Evolutionary conservation across 2,888 invertebrate genomes (phyloP), one percentile per base, ranked within the genome.

Genomic region (Mythimna pallens): DNA sequence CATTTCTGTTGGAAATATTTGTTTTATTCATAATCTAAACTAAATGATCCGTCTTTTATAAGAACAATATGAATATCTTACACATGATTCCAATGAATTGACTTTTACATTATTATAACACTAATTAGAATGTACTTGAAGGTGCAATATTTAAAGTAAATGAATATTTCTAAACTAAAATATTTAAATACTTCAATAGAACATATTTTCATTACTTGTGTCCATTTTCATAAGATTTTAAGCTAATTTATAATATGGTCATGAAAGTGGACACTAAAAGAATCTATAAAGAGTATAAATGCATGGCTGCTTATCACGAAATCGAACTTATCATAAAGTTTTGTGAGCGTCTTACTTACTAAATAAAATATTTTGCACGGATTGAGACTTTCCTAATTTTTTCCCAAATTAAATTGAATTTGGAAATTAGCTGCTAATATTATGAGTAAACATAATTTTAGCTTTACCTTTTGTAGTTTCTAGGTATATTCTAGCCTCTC

Each of bases 201-300:
- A 55, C 4, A 52, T 54, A 50, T 69, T 43, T 59, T 54, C 17
- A 30, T 59, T 36, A 40, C 9, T 59, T 43, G 71, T 82, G 70
- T 87, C 89, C 86, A 89, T 78, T 87, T 85, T 90, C 91, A 91
- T 89, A 92, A 92, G 89, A 77, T 65, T 59, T 63, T 67, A 61
- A 63, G 55, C 10, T 25, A 61, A 65, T 25, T 40, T 12, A 66
- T 40, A 43, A 50, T 57, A 20, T 40, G 84, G 84, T 91, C 92
- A 92, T 90, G 91, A 89, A 89, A 89, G 86, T 87, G 85, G 89
- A 84, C 83, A 87, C 83, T 81, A 68, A 62, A 76, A 64, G 7
- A 34, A 69, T 66, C 34, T 61, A 55, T 59, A 59, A 68, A 62
- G 65, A 70, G 62, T 78, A 74, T 89, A 88, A 89, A 89, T 89